Evolutionary conservation across 2,888 invertebrate genomes (phyloP).

Genomic region (Thelaira solivaga): DNA sequence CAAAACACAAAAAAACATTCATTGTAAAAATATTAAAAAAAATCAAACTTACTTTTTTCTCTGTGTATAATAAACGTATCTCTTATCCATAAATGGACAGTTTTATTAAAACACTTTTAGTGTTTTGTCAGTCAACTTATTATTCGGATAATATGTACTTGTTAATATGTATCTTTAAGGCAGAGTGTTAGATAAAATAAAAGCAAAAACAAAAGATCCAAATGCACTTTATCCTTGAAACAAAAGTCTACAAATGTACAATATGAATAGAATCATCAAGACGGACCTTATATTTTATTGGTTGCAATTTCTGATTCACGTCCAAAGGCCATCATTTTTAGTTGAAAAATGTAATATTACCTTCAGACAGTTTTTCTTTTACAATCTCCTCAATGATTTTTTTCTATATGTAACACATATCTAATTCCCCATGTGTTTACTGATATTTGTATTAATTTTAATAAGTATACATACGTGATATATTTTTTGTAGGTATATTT

Average conservation of each 20-base stretch:
- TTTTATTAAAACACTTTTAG: conserved; percentile 37
- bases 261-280: conserved; percentile 33
- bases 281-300: conserved; percentile 2
- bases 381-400: conserved; percentile 5
- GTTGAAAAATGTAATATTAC: conserved; percentile 21
- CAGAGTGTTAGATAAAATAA: conserved; percentile 1
- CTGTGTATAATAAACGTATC: conserved; percentile 12
- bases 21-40: neutral
- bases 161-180: conserved; percentile 30
- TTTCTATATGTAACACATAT: conserved; percentile 23
- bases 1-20: no score
- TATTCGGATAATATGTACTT: neutral
- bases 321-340: conserved; percentile 41
- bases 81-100: conserved; percentile 54
- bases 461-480: no score
- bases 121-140: conserved; percentile 22
- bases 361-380: conserved; percentile 23
- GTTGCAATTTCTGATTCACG: neutral
- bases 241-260: conserved; percentile 16
- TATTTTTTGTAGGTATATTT: conserved; percentile 15
- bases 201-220: conserved; percentile 6
- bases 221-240: conserved; percentile 37
- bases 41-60: conserved; percentile 44
- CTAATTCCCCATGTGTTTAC: no score
- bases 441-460: no score